Evolutionary conservation across 2,888 invertebrate genomes (phyloP).

Genomic region (Lacanobia wlatinum): DNA sequence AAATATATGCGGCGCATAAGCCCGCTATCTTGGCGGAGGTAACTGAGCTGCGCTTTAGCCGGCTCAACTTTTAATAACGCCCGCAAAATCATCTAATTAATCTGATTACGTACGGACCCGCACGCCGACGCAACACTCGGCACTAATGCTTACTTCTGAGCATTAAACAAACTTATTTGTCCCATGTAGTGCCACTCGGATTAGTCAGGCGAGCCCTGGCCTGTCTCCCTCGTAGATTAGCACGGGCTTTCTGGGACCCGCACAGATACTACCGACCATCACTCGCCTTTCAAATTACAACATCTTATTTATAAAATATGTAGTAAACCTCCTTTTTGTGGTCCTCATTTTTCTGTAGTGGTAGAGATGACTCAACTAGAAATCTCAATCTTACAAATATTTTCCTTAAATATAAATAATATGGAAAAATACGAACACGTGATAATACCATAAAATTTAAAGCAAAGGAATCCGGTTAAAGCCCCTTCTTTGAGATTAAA

Average conservation of each 20-base stretch:
- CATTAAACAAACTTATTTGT: constrained; percentile 87
- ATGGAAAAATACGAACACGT: constrained; percentile 19
- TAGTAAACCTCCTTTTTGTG: constrained; percentile 4
- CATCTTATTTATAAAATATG: constrained; percentile 44
- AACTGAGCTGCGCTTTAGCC: constrained; percentile 85
- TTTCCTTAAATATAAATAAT: neutral
- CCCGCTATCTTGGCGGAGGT: constrained; percentile 87
- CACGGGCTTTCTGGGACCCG: constrained; percentile 68
- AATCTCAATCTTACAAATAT: constrained; percentile 2
- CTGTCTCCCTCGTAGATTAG: constrained; percentile 74
- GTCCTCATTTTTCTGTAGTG: constrained; percentile 8
- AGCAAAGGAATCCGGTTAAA: constrained; percentile 47
- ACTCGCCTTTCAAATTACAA: constrained; percentile 70
- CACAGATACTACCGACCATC: constrained; percentile 71
- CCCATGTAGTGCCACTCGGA: constrained; percentile 82
- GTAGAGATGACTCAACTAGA: constrained; percentile 6
- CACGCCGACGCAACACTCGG: constrained; percentile 82
- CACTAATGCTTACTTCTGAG: constrained; percentile 85
- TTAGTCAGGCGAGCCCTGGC: constrained; percentile 75
- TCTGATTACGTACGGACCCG: constrained; percentile 87
- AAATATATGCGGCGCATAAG: constrained; percentile 85
- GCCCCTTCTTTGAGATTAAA: constrained; percentile 56
- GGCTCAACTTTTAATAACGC: constrained; percentile 90
- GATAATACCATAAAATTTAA: constrained; percentile 41
- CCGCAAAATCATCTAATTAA: constrained; percentile 90